Base-by-base conservation (phyloP, 2,888 invertebrate genomes). In the Apamea anceps region DNA sequence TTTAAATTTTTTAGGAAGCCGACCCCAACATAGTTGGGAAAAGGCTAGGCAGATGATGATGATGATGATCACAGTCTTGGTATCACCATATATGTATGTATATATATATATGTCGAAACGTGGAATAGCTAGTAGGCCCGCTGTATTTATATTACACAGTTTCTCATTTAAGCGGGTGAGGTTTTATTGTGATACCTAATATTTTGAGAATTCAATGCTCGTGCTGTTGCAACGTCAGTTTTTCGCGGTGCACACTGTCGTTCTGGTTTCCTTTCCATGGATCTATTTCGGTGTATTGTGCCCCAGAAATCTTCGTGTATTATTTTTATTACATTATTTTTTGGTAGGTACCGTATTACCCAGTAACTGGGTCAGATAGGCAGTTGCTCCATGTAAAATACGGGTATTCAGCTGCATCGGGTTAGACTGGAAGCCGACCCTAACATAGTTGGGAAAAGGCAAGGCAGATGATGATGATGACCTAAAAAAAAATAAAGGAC, bases 181-280 rank as follows among this genome's bases (percentile, higher is more conserved):
- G 48, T 72, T 62, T 65, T 25, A 81, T 67, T 80, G 80, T 84
- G 67, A 73, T 80, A 37, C 37, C 37, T 37, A 37, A 67, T 82
- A 73, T 83, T 88, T 82, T 63, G 70, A 10, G 63, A 48, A 87
- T 79, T 81, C 70, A 80, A 78, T 75, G 77, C 65, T 57, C 71
- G 54, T 72, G 28, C 82, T 42, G 74, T 82, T 63, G 66, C 51
- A 18, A 51, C 18, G 51, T 51, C 18, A 51, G 51, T 18, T 51
- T 51, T 76, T 77, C 63, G 45, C 65, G 48, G 66, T 37, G 57
- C 42, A 71, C 68, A 65, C 75, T 72, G 42, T 51, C 63, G 32
- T 57, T 57, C 54, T 74, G 77, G 77, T 83, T 80, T 80, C 62
- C 72, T 70, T 79, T 83, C 79, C 77, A 80, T 54, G n/a, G 75